Base-by-base conservation (phyloP, 2,113 vertebrate species). In the Neofelis nebulosa region DNA sequence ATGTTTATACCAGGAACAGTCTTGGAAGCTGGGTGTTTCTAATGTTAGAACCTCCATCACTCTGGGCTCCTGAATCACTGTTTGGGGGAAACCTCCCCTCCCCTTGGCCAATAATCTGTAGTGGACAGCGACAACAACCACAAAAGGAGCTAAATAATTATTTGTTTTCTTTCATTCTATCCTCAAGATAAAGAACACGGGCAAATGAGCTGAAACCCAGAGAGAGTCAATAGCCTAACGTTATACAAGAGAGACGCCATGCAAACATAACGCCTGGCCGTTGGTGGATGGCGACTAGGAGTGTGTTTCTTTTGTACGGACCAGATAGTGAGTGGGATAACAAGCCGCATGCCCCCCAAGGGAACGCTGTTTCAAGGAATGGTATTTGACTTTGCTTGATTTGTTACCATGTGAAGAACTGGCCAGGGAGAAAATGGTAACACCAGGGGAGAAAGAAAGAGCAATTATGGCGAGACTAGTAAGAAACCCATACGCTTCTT, bases 121-220 rank as follows among this genome's bases (percentile, higher is more conserved):
- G 41, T 78, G 27, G 48, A 19, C 57, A 61, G 41, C 41, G 11
- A 33, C n/a, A 19, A 73, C 10, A 71, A 36, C n/a, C 36, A 21
- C 81, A 73, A 87, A 41, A 93, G 68, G 69, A 38, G 85, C 33
- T 88, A 93, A 91, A 96, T 87, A 87, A 93, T 65, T 55, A 33
- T 81, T 50, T 91, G 14, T n/a, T 92, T 87, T 83, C 81, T 84
- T 61, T 80, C 63, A 45, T 36, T 25, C 5, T 61, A 31, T 45
- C 80, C 29, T 55, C 57, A 45, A 41, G 55, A 78, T 13, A 66
- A 93, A 78, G 63, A 94, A 94, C 48, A 74, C 1, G 16, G 68
- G 55, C 66, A 82, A 96, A 95, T 78, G 86, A 94, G 31, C 16
- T 82, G 57, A 81, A 71, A 65, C 16, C 5, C 78, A 50, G n/a